A percentile compares a stretch with the other conserved stretches of the same genome.
These are phyloP conservation scores for Ochlodes sylvanus DNA, from an alignment of 2,888 invertebrate species.

Conservation along the genomic window DNA sequence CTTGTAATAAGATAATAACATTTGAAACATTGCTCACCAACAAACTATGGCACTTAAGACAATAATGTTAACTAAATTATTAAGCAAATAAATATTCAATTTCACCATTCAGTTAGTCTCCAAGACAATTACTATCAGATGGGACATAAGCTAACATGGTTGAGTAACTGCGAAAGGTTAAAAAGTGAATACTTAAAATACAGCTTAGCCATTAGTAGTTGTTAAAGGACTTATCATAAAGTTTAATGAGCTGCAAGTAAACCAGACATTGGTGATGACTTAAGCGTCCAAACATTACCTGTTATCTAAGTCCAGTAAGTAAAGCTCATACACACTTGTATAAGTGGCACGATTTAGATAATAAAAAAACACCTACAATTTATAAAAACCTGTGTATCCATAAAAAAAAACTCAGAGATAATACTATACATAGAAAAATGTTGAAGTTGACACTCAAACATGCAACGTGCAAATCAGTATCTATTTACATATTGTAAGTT, in stretches of 20 bases:
- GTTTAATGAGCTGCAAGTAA: slow-evolving; percentile 20
- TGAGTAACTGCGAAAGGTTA: slow-evolving; percentile 4
- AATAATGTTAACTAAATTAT: slow-evolving; percentile 32
- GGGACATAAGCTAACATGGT: slow-evolving; percentile 27
- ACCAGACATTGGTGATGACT: slow-evolving; percentile 21
- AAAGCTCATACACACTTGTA: slow-evolving; percentile 32
- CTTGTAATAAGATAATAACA: slow-evolving; percentile 40
- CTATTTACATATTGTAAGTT: slow-evolving; percentile 72
- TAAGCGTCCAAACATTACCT: slow-evolving; percentile 5
- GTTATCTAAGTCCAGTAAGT: slow-evolving; percentile 30
- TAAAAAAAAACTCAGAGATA: slow-evolving; percentile 54
- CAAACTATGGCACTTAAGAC: slow-evolving; percentile 34
- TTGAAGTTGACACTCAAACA: slow-evolving; percentile 65
- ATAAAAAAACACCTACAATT: slow-evolving; percentile 38
- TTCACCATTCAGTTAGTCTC: slow-evolving; percentile 54
- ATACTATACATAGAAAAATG: slow-evolving; percentile 48
- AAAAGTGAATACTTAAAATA: slow-evolving; percentile 17
- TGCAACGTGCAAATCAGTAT: slow-evolving; percentile 74
- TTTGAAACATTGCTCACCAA: slow-evolving; percentile 34
- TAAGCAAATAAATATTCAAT: slow-evolving; percentile 46
- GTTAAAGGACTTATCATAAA: slow-evolving; percentile 27
- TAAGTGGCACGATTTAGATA: slow-evolving; percentile 41
- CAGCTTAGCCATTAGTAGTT: slow-evolving; percentile 22
- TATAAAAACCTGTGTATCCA: slow-evolving; percentile 38
- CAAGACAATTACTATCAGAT: slow-evolving; percentile 12